Conservation (phyloP, 2,113 vertebrate species). For the Cochlearius cochlearius region DNA sequence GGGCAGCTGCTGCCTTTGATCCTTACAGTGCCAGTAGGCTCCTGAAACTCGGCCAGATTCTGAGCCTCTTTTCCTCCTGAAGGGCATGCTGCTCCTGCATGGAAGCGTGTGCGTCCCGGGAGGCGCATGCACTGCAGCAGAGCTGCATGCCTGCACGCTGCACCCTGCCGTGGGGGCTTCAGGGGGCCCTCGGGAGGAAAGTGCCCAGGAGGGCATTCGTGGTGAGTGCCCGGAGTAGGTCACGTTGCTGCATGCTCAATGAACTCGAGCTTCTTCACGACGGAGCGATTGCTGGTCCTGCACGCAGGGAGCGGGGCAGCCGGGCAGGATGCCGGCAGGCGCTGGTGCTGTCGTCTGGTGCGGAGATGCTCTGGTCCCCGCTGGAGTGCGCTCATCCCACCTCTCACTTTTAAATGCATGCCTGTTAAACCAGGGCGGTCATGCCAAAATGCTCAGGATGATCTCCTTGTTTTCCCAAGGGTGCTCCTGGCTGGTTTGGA, state of each 20-base stretch:
- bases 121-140: accelerated
- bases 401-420: background rate
- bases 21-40: background rate
- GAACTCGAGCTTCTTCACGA: background rate
- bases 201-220: accelerated
- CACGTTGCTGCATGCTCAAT: background rate
- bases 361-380: background rate
- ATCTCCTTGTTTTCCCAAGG: background rate
- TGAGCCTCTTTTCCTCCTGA: background rate
- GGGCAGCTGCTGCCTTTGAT: background rate
- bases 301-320: accelerated
- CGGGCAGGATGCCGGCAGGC: too few species aligned
- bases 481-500: background rate
- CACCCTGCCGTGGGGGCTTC: background rate
- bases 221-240: accelerated
- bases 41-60: background rate
- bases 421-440: background rate
- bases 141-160: background rate
- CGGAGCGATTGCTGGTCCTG: accelerated
- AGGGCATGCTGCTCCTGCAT: background rate
- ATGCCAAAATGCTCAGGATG: background rate
- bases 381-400: accelerated
- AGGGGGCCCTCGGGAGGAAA: too few species aligned
- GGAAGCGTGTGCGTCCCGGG: accelerated
- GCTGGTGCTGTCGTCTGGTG: too few species aligned